Base-by-base conservation (phyloP, 2,113 vertebrate species). In the Ochotona curzoniae region DNA sequence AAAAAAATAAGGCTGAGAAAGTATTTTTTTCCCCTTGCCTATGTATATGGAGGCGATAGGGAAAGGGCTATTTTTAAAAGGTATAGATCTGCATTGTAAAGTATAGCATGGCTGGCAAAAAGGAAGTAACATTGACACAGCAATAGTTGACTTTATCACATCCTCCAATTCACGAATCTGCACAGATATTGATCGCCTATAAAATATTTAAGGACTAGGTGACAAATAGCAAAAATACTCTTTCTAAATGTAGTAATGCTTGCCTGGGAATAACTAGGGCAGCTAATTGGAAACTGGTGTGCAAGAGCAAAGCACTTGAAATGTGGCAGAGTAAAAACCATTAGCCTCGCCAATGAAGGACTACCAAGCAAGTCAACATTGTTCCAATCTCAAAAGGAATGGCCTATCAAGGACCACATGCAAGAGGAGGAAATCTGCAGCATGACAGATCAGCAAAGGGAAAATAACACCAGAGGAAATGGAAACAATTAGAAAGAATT, bases 391-490 rank as follows among this genome's bases (percentile, higher is more conserved):
- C 63, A 61, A 57, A 28, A 21, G 8, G 21, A 81, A 30, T 5
- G 23, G 13, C 63, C 8, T 32, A 11, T 12, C 54, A 1, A n/a
- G 4, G 3, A 60, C 57, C 14, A 57, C 28, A 44, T 44, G 14
- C 8, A 57, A 17, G 5, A 1, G 70, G 17, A 28, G 63, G 35
- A 38, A 51, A 32, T 1, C 28, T 30, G 49, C 38, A 63, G 14
- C 18, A 32, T 25, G 25, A 25, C 4, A 85, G 25, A 44, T 7
- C 69, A 86, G 71, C 26, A 67, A 13, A 26, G 32, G 49, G 30
- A 87, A 94, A 86, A 71, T 54, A 35, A 83, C 64, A 67, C 21
- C 70, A 54, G 51, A 82, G 32, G 92, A 86, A 75, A 49, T 1
- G 67, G 15, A 75, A 86, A 78, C 73, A 69, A 76, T 87, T 80